Evolutionary conservation across 2,797 vertebrate species (phyloP), one percentile per base, ranked within the genome.

Genomic region (Poecilia gillii): DNA sequence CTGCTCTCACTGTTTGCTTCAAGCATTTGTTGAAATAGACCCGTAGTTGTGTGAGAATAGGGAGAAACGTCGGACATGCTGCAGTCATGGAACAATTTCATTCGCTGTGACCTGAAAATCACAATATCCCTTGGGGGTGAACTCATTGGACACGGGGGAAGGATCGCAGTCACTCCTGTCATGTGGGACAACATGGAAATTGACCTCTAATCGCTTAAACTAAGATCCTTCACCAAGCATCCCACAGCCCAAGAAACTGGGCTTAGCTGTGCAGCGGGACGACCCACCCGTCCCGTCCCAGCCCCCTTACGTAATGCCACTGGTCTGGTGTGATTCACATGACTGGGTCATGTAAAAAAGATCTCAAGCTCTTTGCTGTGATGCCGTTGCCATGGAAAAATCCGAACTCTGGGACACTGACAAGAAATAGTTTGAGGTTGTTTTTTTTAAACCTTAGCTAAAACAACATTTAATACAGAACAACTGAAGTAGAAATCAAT

Each of bases 271-370:
- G 85, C 84, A 57, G 74, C 41, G 12, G 81, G 79, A 81, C 86
- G 39, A 85, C 90, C 89, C 90, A 79, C 88, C 89, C 79, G 46
- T 90, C 89, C 64, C 84, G 46, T 90, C 89, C 68, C 85, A 55
- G 41, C 87, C 89, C 85, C 88, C 91, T 95, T 95, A 92, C 88
- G 82, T 95, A 95, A 95, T 93, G 89, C 88, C 41, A 33, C 85
- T 84, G 88, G 92, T 95, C 95, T 94, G 95, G 90, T 96, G 95
- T 75, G 33, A 91, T 94, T 96, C 96, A 96, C 95, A 95, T 96
- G 95, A 96, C 95, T 93, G 46, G 88, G 87, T 84, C 87, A 83
- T 85, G 78, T 83, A 86, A 84, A 90, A 73, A 68, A 77, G 43
- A 70, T 72, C 79, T 76, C 81, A 91, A 93, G 82, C 78, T 74